Base-by-base conservation (phyloP, 2,888 invertebrate species). In the Tinea pellionella region DNA sequence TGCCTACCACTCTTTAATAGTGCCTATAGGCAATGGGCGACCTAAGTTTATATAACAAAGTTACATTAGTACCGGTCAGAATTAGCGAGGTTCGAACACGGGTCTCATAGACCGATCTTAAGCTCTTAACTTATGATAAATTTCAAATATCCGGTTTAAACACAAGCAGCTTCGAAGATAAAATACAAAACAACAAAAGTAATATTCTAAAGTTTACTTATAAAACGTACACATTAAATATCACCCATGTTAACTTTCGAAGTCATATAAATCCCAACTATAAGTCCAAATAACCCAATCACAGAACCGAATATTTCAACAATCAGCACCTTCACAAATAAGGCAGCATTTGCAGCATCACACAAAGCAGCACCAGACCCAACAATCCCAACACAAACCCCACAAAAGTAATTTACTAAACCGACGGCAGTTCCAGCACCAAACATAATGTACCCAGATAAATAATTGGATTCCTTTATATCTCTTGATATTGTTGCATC, bases 281-380 rank as follows among this genome's bases (percentile, higher is more conserved):
- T 97, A 61, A 97, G 89, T 47, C 97, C 97, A 80, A 97, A 97
- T 7, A 97, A 89, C 65, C 97, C 97, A 73, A 97, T 97, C 65
- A 97, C 97, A 70, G 95, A 96, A 42, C 96, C 97, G 77, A 97
- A 97, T 76, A 97, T 97, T 83, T 97, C 97, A 47, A 97, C 93
- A 73, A 97, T 96, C 30, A 97, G 89, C 74, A 97, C 96, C 79
- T 96, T 97, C 41, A 97, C 97, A 76, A 97, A 97, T 9, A 97
- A 89, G 0, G 93, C 89, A 0, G 95, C 90, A 78, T 97, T 96
- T n/a, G 96, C 96, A 42, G 97, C 97, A 88, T 97, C 97, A 55
- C 97, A 93, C 11, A 97, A 88, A 2, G 97, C 97, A 53, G 97
- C 97, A 57, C 97, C 96, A n/a, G 96, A 96, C 3, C 94, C 97